A percentile compares a stretch with the other conserved stretches of the same genome.
Conservation (phyloP, 2,888 invertebrate species). For the Onthophagus sagittarius region DNA sequence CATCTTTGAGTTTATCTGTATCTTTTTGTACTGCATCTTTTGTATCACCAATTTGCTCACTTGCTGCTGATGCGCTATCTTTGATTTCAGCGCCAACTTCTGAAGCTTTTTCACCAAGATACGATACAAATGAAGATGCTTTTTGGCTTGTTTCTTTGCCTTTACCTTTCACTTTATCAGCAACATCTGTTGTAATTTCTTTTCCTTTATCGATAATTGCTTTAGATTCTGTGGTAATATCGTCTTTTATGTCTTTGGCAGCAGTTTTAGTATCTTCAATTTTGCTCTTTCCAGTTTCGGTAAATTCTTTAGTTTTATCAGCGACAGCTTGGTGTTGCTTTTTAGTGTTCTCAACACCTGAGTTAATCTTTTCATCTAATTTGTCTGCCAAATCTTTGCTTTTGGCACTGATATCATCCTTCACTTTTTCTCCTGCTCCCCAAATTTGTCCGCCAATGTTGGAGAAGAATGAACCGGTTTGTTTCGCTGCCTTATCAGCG, state of each 20-base stretch:
- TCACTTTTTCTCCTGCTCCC: slow-evolving; percentile 12
- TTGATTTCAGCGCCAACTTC: neutral
- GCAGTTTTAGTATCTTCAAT: slow-evolving; percentile 12
- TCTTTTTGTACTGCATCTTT: slow-evolving; percentile 22
- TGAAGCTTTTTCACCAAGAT: slow-evolving; percentile 10
- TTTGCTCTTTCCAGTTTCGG: slow-evolving; percentile 9
- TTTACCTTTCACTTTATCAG: slow-evolving; percentile 20
- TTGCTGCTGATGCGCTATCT: neutral
- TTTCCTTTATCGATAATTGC: slow-evolving; percentile 2
- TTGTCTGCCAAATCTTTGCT: neutral
- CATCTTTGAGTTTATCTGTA: slow-evolving; percentile 17
- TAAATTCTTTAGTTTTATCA: slow-evolving; percentile 1
- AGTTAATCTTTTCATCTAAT: neutral
- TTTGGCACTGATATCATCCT: slow-evolving; percentile 2
- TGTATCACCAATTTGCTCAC: slow-evolving; percentile 11
- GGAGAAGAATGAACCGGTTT: slow-evolving; percentile 19
- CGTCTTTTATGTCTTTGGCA: slow-evolving; percentile 15
- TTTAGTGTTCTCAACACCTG: neutral
- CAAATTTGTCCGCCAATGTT: slow-evolving; percentile 16
- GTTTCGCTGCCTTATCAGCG: slow-evolving; percentile 18
- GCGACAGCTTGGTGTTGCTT: neutral
- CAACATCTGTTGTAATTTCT: slow-evolving; percentile 15
- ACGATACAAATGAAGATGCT: neutral
- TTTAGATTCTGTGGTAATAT: neutral
- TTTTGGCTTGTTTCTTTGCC: neutral